Evolutionary conservation across 37 sponge, comb jelly and placozoan genomes (phyloP), one percentile per base, ranked within the genome.

Genomic region (Hexactinellida sp.): DNA sequence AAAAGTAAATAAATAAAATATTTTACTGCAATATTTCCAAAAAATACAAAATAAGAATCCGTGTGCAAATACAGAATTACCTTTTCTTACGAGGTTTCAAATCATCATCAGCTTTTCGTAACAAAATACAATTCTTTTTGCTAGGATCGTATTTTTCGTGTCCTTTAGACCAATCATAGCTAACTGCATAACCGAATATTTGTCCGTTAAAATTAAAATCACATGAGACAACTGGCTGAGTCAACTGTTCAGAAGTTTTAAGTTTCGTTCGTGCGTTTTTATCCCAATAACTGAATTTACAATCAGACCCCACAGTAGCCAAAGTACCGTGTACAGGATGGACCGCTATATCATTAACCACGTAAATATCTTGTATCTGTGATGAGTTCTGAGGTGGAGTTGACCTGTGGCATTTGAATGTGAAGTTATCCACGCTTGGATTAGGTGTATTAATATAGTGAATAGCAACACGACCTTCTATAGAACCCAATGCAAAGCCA

Each of bases 121-220:
- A 63, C 86, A 92, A 94, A 82, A 97, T 94, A 82, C 54, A 87
- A 82, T 92, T 95, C 84, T 93, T 93, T 87, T 95, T 93, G 54
- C 90, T 89, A 21, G 95, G 91, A 63, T 92, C 90, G 87, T 89
- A 91, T 51, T 92, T 89, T 54, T 95, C 94, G 37, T 97, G 98
- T 0, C 98, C 98, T 90, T 95, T 95, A 5, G 95, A 93, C 99
- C 99, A 95, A 82, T 98, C 99, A 85, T 97, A 97, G 37, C 95
- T 93, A 82, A 90, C 93, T 47, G 95, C 87, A 83, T 97, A 97
- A 0, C 90, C 95, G 88, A 95, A 93, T 0, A 93, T 82, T 39
- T 87, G 86, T 0, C 99, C 99, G 84, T 54, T 91, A 85, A 55
- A 87, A 63, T 94, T 94, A 86, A 97, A 94, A 76, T 87, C 89